Conservation (phyloP, 2,888 invertebrate genomes). For the Perithous albicinctus region DNA sequence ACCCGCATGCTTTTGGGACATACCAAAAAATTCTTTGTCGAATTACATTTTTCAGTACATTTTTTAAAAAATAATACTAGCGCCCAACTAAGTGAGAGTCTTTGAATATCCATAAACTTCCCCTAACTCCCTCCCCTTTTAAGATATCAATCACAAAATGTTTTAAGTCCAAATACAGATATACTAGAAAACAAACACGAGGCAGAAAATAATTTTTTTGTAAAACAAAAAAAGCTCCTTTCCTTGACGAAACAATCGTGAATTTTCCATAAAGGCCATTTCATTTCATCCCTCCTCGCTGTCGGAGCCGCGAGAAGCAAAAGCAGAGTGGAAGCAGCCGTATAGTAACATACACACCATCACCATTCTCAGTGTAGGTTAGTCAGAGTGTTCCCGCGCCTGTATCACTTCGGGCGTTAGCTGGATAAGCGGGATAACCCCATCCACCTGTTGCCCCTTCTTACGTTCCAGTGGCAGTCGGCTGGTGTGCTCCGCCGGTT, state of each 20-base stretch:
- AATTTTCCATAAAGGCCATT: not conserved
- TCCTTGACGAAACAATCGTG: not conserved
- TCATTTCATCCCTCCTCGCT: slow-evolving; percentile 1
- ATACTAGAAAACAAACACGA: not conserved
- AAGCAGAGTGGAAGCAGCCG: slow-evolving; percentile 21
- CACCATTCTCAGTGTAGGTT: slow-evolving; percentile 39
- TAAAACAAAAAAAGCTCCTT: not conserved
- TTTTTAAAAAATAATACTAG: too few species aligned
- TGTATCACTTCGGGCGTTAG: slow-evolving; percentile 83
- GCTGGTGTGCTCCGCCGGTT: slow-evolving; percentile 34
- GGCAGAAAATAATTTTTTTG: too few species aligned
- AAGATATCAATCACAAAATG: too few species aligned
- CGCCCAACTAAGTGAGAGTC: too few species aligned
- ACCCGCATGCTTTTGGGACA: too few species aligned
- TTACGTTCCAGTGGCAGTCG: slow-evolving; percentile 74
- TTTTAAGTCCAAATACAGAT: not conserved
- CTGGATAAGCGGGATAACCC: slow-evolving; percentile 84
- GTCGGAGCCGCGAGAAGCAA: not conserved
- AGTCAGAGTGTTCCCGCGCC: slow-evolving; percentile 76
- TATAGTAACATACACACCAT: slow-evolving; percentile 6
- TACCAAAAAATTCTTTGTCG: too few species aligned
- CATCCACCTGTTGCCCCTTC: slow-evolving; percentile 85
- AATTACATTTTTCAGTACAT: too few species aligned
- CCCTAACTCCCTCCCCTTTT: too few species aligned
- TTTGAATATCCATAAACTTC: too few species aligned